These are phyloP conservation scores for Triplophysa bombifrons DNA, from an alignment of 2,797 vertebrate genomes.

Conservation along the genomic window DNA sequence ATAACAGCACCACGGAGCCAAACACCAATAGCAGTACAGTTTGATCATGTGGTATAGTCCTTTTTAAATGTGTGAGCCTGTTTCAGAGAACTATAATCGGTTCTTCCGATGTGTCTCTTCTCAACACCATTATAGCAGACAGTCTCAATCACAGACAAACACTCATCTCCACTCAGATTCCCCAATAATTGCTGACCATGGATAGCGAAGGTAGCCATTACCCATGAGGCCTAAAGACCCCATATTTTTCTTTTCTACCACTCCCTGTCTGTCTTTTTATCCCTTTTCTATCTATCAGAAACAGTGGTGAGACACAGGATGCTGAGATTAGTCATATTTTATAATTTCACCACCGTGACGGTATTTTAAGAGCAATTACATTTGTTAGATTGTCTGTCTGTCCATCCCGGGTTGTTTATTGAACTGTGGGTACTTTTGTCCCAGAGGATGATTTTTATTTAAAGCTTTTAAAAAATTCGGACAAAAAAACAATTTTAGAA, in stretches of 20 bases:
- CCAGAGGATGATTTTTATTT: neutral
- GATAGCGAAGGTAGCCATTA: conserved; percentile 55
- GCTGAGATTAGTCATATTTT: neutral
- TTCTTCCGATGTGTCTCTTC: conserved; percentile 23
- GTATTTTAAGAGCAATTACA: conserved; percentile 38
- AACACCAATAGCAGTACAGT: neutral
- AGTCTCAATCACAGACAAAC: conserved; percentile 43
- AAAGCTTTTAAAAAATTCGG: neutral
- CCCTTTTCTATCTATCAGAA: neutral
- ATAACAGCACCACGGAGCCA: neutral
- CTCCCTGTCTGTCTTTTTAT: neutral
- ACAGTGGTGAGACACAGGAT: neutral
- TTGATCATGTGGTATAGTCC: conserved; percentile 6
- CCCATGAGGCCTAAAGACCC: conserved; percentile 37
- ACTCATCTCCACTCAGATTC: conserved; percentile 33
- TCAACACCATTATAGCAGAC: conserved; percentile 20
- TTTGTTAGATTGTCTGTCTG: conserved; percentile 2
- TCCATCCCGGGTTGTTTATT: neutral
- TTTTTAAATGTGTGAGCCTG: neutral
- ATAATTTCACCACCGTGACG: neutral
- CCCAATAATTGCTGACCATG: conserved; percentile 45
- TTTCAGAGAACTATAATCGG: conserved; percentile 32
- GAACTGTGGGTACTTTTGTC: neutral
- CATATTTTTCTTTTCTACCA: conserved; percentile 5
- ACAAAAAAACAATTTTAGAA: too few relatives aligned